Base-by-base conservation (phyloP, 2,113 vertebrate genomes). In the Tachuris rubrigastra region DNA sequence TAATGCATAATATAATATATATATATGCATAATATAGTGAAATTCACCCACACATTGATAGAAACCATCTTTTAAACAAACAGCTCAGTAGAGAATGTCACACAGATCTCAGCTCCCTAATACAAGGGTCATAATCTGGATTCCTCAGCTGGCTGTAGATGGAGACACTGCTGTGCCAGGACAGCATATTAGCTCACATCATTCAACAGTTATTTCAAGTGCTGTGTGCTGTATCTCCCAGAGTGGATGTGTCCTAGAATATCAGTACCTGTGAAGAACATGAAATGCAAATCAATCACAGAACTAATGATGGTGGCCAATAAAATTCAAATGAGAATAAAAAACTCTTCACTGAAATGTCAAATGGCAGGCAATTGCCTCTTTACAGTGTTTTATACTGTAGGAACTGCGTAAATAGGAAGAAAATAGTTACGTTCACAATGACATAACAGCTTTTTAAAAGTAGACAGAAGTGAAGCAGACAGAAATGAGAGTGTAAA, bases 171-270 rank as follows among this genome's bases (percentile, higher is more conserved):
- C 68, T 74, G 65, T 84, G 89, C 84, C 77, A 87, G 65, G 84
- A 84, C 66, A 87, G 59, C 42, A 39, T 50, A 84, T 63, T 23
- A 91, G n/a, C 55, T 89, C 73, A 71, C 76, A 89, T 89, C 46
- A 67, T 81, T 87, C 80, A 90, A 59, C 35, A 69, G 75, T 50
- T 96, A 94, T 95, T 96, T 94, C 67, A 50, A 93, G 92, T 50
- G 59, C 75, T 80, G 27, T 24, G 37, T 55, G 46, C 63, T 80
- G 53, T 4, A 25, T 90, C 71, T 92, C 75, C 83, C 86, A 83
- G 63, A 63, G 77, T 80, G 75, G 46, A 85, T 30, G 5, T 78
- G 8, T 46, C 85, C 80, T 83, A 93, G 94, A 97, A 93, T 76
- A 66, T 41, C 33, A 59, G 27, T 72, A 80, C 55, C 80, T 74